Evolutionary conservation across 2,113 vertebrate genomes (phyloP).

Genomic region (Gnathonemus echidnorhynchus): DNA sequence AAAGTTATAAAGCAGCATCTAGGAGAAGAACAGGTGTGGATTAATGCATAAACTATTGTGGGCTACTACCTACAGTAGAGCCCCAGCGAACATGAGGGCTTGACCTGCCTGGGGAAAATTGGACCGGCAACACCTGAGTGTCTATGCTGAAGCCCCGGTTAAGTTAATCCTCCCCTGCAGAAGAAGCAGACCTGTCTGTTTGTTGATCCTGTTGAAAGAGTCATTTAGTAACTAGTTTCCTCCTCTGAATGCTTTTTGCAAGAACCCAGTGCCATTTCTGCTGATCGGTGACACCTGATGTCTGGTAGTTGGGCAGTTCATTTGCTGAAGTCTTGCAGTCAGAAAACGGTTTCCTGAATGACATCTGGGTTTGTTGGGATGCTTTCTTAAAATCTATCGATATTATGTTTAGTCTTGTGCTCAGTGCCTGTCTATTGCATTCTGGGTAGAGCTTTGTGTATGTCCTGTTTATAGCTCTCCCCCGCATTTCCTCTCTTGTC

Average conservation of each 20-base stretch:
- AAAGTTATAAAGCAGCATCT: neutral
- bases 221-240: neutral
- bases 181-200: neutral
- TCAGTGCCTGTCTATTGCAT: neutral
- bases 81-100: neutral
- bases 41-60: neutral
- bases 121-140: neutral
- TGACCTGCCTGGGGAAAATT: neutral
- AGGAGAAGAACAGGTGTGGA: neutral
- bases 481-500: neutral
- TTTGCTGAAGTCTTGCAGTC: neutral
- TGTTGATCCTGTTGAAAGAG: neutral
- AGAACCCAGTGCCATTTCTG: neutral
- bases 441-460: neutral
- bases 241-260: neutral
- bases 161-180: neutral
- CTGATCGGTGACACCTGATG: neutral
- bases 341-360: neutral
- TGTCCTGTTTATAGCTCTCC: neutral
- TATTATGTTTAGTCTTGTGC: neutral
- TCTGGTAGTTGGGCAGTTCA: neutral
- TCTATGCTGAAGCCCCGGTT: neutral
- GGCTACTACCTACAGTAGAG: neutral
- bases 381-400: neutral
- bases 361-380: neutral